Evolutionary conservation across 1,140 invertebrate genomes (phyloP), one percentile per base, ranked within the genome.

Genomic region (Drosophila burlai): DNA sequence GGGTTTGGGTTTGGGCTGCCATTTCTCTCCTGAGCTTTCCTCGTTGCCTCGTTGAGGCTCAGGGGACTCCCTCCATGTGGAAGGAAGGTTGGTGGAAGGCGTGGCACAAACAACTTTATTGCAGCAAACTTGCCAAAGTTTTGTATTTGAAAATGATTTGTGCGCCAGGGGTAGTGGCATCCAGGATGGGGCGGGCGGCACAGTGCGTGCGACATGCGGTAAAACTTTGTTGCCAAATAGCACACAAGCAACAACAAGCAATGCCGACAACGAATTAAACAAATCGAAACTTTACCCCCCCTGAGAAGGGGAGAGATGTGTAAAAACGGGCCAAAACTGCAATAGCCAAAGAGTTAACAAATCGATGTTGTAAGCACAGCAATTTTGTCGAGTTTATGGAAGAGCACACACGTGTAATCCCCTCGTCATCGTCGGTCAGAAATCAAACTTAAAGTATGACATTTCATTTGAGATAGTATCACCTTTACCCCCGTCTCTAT

Each of bases 71-170:
- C 21, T 21, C 21, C 21, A 46, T 64, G 66, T 55, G 54, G 21
- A 21, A 21, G 21, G 47, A 54, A 63, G 34, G 24, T 1, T 55
- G 52, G 21, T 21, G 21, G 21, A 21, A 21, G 76, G 66, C 71
- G 76, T 83, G 81, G 67, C 67, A 77, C 76, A 79, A 87, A 80
- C 83, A 87, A 86, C 76, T 86, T 83, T 86, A 86, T 87, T 86
- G 83, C 83, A 62, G 63, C 64, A 69, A 87, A 89, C 80, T 83
- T 89, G 73, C 84, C 52, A 87, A 87, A 87, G 67, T 89, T 89
- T 71, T 49, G 84, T 80, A 89, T 87, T 87, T 75, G 84, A 83
- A 87, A 87, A 89, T 87, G 83, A 87, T 83, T 89, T 87, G 84
- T 87, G 68, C 58, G 57, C 54, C 29, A 26, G 40, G 24, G 31